Evolutionary conservation across 2,888 invertebrate genomes (phyloP).

Genomic region (Meghimatium bilineatum): DNA sequence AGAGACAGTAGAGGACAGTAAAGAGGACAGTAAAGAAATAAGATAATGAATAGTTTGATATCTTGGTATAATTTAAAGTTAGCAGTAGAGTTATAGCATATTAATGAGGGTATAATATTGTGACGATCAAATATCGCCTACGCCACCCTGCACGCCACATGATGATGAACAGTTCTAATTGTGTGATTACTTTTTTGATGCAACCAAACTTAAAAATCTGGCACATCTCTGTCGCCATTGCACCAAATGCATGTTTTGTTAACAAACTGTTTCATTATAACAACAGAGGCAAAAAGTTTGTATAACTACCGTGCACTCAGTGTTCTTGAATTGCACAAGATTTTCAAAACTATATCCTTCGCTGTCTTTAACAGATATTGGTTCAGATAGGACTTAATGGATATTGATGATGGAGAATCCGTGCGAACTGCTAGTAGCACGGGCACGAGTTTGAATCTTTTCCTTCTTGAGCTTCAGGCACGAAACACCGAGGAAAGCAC

Average conservation of each 20-base stretch:
- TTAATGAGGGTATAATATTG: no score
- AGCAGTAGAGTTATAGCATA: no score
- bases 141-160: no score
- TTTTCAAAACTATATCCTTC: neutral
- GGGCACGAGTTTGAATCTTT: conserved; percentile 71
- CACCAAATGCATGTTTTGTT: neutral
- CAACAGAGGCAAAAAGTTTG: neutral
- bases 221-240: neutral
- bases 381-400: conserved; percentile 54
- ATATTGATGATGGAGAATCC: conserved; percentile 58
- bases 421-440: conserved; percentile 64
- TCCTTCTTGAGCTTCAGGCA: conserved; percentile 68
- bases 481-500: conserved; percentile 52
- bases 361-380: neutral
- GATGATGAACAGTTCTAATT: no score
- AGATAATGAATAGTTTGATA: no score
- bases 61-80: no score
- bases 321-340: neutral
- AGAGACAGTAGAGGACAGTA: no score
- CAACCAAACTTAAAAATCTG: neutral
- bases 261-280: neutral
- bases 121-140: no score
- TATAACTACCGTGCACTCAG: neutral
- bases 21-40: no score
- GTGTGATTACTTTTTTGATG: no score